A percentile compares a stretch with the other conserved stretches of the same genome.
Evolutionary conservation across 92 coral and sea anemone genomes (phyloP).

Genomic region (Bergia sp.): DNA sequence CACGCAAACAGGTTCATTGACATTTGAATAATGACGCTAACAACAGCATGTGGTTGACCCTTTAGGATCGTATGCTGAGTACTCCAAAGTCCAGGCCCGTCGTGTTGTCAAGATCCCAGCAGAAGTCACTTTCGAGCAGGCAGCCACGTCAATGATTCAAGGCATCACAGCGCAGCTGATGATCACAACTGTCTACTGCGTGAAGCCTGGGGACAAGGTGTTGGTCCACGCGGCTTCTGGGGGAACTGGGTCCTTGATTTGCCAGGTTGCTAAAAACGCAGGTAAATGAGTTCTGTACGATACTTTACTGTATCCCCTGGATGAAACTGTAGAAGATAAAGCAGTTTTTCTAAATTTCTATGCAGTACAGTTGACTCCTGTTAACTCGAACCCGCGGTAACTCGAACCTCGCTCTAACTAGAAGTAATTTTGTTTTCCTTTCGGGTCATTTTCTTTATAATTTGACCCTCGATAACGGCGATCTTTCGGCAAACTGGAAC

Average conservation of each 20-base stretch:
- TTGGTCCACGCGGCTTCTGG: constrained; percentile 36
- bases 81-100: constrained; percentile 18
- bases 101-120: constrained; percentile 22
- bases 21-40: background rate
- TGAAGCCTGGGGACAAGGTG: constrained; percentile 35
- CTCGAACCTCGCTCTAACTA: too few species aligned
- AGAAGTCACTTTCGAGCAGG: constrained; percentile 23
- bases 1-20: too few species aligned
- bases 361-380: background rate
- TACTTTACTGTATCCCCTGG: too few species aligned
- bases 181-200: constrained; percentile 28
- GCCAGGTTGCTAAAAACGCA: constrained; percentile 35
- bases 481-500: too few species aligned
- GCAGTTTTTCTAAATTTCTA: background rate
- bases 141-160: constrained; percentile 26
- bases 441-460: too few species aligned
- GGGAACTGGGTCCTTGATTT: constrained; percentile 36
- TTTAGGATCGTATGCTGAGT: constrained; percentile 24
- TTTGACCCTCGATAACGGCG: too few species aligned
- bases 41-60: background rate
- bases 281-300: background rate
- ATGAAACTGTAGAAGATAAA: background rate
- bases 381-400: too few species aligned
- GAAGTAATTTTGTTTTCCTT: too few species aligned
- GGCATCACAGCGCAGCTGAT: constrained; percentile 20